phyloP scores from a whole-genome alignment of 2,888 invertebrate species.

The Pristionchus entomophagus region DNA sequence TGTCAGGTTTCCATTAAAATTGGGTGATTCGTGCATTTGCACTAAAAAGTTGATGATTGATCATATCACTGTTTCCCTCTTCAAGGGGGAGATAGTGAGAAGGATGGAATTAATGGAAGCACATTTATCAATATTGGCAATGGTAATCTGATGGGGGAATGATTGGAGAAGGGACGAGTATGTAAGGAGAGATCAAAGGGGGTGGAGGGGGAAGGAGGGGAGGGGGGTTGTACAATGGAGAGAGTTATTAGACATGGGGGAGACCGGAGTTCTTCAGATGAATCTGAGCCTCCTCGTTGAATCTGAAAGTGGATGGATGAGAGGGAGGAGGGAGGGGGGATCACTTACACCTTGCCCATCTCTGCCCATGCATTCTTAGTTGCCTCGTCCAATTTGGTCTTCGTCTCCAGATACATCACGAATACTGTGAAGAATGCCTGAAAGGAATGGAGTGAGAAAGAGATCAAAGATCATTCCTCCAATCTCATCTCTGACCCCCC shows the following conservation, averaged over 20 bases:
- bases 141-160: neutral
- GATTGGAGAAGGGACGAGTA: neutral
- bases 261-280: slow-evolving; percentile 61
- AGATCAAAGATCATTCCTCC: no score
- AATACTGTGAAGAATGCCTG: slow-evolving; percentile 73
- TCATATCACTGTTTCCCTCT: no score
- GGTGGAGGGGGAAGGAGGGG: neutral
- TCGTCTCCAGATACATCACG: slow-evolving; percentile 66
- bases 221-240: no score
- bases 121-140: neutral
- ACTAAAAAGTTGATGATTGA: no score
- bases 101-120: neutral
- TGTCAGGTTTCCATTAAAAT: no score
- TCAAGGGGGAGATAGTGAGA: neutral
- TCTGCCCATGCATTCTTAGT: slow-evolving; percentile 68
- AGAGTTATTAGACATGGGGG: slow-evolving; percentile 49
- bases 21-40: no score
- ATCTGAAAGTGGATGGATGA: slow-evolving; percentile 33
- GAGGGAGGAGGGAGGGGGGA: no score
- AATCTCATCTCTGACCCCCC: no score
- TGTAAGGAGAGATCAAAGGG: neutral
- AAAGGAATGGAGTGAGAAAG: neutral
- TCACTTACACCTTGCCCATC: slow-evolving; percentile 60
- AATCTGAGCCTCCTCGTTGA: slow-evolving; percentile 62
- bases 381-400: slow-evolving; percentile 61